Percentiles rank a stretch among this genome's conserved stretches.
These are phyloP conservation scores for Drosophila grimshawi DNA, from an alignment of 1,140 invertebrate genomes.

Conservation along the genomic window DNA sequence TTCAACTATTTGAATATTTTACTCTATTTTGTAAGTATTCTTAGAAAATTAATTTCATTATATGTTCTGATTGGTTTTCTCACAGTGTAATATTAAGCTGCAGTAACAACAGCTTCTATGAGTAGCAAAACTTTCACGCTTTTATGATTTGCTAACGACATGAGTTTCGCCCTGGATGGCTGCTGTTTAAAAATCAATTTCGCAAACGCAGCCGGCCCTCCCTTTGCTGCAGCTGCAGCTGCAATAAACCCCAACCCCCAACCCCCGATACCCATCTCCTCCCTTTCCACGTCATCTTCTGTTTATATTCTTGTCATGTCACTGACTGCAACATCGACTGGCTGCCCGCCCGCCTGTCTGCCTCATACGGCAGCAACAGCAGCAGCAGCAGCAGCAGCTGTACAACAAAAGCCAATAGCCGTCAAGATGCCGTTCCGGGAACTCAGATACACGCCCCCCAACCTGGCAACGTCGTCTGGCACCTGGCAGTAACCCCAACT, in stretches of 20 bases:
- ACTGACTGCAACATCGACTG: conserved; percentile 30
- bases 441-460: conserved; percentile 27
- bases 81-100: conserved; percentile 39
- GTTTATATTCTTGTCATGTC: conserved; percentile 74
- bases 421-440: conserved; percentile 58
- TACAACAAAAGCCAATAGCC: conserved; percentile 78
- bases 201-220: conserved; percentile 55
- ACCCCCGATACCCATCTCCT: neutral
- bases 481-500: neutral
- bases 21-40: too few species aligned
- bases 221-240: conserved; percentile 22
- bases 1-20: too few species aligned
- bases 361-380: conserved; percentile 32
- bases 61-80: neutral
- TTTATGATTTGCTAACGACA: conserved; percentile 82
- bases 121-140: conserved; percentile 53
- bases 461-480: neutral
- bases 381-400: conserved; percentile 17
- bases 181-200: conserved; percentile 81
- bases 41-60: too few species aligned
- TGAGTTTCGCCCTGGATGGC: conserved; percentile 45
- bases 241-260: conserved; percentile 11
- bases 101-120: conserved; percentile 6
- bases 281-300: conserved; percentile 33
- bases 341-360: conserved; percentile 5